Evolutionary conservation across 2,797 vertebrate species (phyloP).

Genomic region (Sphenopsis melanotis): DNA sequence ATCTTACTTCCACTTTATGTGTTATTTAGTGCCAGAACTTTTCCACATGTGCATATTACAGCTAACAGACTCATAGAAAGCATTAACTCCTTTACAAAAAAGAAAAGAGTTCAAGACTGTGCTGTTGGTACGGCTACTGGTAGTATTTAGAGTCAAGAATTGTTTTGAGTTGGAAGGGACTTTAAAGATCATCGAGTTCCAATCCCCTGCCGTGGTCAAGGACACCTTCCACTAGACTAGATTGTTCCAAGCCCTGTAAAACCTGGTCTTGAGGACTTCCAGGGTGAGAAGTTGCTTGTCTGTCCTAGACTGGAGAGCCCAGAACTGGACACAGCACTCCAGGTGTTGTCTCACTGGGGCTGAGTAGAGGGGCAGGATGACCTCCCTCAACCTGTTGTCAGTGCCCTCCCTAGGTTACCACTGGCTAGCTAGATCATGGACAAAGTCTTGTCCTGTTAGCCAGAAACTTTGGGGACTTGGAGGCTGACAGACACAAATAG

Average conservation of each 20-base stretch:
- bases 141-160: background rate
- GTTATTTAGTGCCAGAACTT: background rate
- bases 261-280: background rate
- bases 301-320: background rate
- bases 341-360: background rate
- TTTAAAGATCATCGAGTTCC: background rate
- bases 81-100: background rate
- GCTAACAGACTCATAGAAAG: background rate
- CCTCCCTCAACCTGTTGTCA: too few species aligned
- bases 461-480: background rate
- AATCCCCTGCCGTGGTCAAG: background rate
- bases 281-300: background rate
- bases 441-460: background rate
- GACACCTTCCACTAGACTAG: background rate
- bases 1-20: background rate
- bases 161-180: background rate
- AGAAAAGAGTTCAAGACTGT: background rate
- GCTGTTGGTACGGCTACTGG: background rate
- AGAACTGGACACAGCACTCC: background rate
- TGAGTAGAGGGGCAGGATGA: background rate
- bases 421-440: background rate
- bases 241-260: background rate
- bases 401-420: background rate
- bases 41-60: background rate
- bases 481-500: background rate